These are phyloP conservation scores for Ephestia elutella DNA, from an alignment of 1,140 invertebrate species.

Conservation along the genomic window DNA sequence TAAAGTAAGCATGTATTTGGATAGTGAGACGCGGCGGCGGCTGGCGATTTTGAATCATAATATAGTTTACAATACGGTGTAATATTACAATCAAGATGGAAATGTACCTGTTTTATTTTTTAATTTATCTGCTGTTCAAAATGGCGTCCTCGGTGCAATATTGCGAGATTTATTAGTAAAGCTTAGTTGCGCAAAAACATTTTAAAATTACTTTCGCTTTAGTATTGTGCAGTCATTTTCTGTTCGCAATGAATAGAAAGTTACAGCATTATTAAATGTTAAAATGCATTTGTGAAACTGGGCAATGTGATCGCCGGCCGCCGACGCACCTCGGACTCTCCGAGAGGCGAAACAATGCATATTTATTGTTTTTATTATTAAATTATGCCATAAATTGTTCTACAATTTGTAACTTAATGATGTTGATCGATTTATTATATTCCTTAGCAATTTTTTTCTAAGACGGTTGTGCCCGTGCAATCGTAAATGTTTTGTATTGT, in stretches of 20 bases:
- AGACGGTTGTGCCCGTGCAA: constrained; percentile 26
- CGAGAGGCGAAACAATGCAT: constrained; percentile 29
- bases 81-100: not conserved
- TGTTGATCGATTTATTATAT: constrained; percentile 38
- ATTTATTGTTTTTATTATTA: constrained; percentile 58
- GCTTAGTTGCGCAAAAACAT: too few species aligned
- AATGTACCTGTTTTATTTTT: not conserved
- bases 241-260: too few species aligned
- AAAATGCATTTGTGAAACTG: not conserved
- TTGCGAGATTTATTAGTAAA: not conserved
- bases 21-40: not conserved
- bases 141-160: not conserved
- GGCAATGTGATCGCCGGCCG: not conserved
- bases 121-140: not conserved
- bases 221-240: too few species aligned
- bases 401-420: constrained; percentile 47
- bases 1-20: not conserved
- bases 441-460: constrained; percentile 21
- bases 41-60: not conserved
- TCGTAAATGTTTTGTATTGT: constrained; percentile 30
- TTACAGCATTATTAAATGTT: not conserved
- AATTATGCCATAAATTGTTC: constrained; percentile 64
- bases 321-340: not conserved
- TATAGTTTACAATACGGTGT: not conserved
- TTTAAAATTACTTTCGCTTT: too few species aligned